A percentile compares a stretch with the other conserved stretches of the same genome.
Conservation (phyloP, 2,888 invertebrate genomes). For the Venustoraphidia nigricollis region DNA sequence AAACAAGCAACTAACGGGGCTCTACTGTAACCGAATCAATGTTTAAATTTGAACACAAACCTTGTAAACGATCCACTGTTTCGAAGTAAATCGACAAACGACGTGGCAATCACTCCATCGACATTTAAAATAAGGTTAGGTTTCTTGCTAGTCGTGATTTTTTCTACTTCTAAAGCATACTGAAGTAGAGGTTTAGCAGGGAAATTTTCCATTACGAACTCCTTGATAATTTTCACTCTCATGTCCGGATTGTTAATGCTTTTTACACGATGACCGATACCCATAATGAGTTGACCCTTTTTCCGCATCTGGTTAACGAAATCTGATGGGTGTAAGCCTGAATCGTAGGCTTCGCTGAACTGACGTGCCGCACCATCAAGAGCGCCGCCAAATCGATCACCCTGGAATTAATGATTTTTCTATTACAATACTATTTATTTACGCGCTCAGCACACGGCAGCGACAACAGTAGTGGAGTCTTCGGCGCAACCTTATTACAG, state of each 20-base stretch:
- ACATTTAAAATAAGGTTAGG: constrained; percentile 99
- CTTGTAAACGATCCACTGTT: constrained; percentile 88
- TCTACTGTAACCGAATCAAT: not conserved
- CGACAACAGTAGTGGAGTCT: too few species aligned
- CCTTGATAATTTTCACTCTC: constrained; percentile 90
- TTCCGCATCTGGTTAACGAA: constrained; percentile 97
- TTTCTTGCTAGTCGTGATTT: constrained; percentile 97
- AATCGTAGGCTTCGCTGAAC: constrained; percentile 93
- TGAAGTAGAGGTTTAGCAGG: constrained; percentile 86
- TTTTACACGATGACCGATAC: constrained; percentile 86
- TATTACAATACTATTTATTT: too few species aligned
- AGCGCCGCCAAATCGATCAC: constrained; percentile 97
- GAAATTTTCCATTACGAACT: constrained; percentile 87
- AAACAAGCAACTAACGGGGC: too few species aligned
- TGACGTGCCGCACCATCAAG: constrained; percentile 94
- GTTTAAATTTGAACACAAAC: constrained; percentile 29
- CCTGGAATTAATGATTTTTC: constrained; percentile 34
- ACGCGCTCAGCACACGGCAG: too few species aligned
- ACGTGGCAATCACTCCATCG: constrained; percentile 94
- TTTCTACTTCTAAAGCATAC: constrained; percentile 95
- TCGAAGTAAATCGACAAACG: constrained; percentile 91
- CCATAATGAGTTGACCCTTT: constrained; percentile 96
- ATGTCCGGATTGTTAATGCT: constrained; percentile 98
- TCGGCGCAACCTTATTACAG: too few species aligned
- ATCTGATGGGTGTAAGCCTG: constrained; percentile 89